Conservation (phyloP, 2,113 vertebrate genomes). For the Poecile atricapillus region DNA sequence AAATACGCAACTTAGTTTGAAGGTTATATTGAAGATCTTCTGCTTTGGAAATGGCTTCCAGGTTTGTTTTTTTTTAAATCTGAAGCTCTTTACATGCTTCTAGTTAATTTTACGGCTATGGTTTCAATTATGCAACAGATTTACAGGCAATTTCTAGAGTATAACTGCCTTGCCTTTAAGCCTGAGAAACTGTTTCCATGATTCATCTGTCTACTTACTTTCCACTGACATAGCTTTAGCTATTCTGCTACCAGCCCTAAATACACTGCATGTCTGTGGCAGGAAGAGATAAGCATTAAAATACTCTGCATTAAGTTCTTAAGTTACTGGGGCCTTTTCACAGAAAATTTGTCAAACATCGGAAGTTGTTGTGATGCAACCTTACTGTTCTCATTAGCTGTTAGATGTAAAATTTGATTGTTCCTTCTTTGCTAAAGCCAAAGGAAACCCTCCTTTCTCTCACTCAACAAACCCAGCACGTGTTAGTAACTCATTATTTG, state of each 20-base stretch:
- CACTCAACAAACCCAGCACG: neutral
- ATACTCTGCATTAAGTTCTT: constrained; percentile 17
- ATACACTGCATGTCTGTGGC: neutral
- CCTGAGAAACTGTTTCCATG: constrained; percentile 26
- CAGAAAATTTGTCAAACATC: constrained; percentile 26
- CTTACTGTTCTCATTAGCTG: constrained; percentile 16
- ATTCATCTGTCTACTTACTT: constrained; percentile 45
- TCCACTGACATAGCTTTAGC: constrained; percentile 37
- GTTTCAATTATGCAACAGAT: neutral
- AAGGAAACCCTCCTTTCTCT: neutral
- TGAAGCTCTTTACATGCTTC: neutral
- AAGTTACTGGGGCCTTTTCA: constrained; percentile 21
- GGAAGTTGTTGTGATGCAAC: constrained; percentile 43
- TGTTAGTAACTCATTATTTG: neutral
- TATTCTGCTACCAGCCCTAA: neutral
- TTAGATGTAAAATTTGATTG: constrained; percentile 23
- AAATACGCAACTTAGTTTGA: neutral
- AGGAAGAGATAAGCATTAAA: constrained; percentile 61
- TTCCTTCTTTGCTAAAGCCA: neutral
- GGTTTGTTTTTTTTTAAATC: neutral
- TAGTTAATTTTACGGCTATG: neutral
- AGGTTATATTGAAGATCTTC: neutral
- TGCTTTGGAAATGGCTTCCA: neutral
- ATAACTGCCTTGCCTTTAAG: neutral
- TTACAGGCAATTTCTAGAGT: neutral